Percentiles rank a stretch among this genome's conserved stretches.
Evolutionary conservation across 2,797 vertebrate genomes (phyloP).

Genomic region (Megalops cyprinoides): DNA sequence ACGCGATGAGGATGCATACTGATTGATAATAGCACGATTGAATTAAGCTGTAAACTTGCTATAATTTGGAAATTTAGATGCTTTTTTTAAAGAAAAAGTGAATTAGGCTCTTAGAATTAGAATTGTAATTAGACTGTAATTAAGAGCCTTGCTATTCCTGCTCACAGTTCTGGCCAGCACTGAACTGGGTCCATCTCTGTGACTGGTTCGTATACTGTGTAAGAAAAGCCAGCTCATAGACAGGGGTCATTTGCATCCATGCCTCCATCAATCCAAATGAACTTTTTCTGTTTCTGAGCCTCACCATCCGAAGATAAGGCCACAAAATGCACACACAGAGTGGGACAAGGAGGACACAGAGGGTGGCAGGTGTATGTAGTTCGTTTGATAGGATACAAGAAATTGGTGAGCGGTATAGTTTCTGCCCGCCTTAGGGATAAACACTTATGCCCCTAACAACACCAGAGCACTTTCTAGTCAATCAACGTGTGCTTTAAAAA

Average conservation of each 20-base stretch:
- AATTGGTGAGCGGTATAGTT: background rate
- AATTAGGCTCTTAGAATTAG: background rate
- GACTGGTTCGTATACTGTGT: too few relatives aligned
- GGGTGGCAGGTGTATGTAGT: background rate
- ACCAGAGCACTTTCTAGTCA: background rate
- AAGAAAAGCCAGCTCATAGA: too few relatives aligned
- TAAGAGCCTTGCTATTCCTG: background rate
- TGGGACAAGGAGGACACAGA: background rate
- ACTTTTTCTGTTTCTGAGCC: conserved; percentile 12
- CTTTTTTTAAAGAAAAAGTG: background rate
- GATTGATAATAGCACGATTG: background rate
- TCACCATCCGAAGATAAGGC: background rate
- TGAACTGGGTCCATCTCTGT: too few relatives aligned
- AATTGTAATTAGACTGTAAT: too few relatives aligned
- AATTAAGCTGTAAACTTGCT: background rate
- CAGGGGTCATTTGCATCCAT: too few relatives aligned
- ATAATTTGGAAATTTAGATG: too few relatives aligned
- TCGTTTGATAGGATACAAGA: background rate
- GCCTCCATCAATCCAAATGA: background rate
- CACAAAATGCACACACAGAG: background rate
- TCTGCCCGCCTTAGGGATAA: background rate
- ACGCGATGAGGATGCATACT: background rate
- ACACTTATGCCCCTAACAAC: too few relatives aligned
- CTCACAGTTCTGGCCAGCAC: background rate
- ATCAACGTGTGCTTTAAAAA: conserved; percentile 49